Evolutionary conservation across 2,888 invertebrate species (phyloP).

Genomic region (Brachyptera putata): DNA sequence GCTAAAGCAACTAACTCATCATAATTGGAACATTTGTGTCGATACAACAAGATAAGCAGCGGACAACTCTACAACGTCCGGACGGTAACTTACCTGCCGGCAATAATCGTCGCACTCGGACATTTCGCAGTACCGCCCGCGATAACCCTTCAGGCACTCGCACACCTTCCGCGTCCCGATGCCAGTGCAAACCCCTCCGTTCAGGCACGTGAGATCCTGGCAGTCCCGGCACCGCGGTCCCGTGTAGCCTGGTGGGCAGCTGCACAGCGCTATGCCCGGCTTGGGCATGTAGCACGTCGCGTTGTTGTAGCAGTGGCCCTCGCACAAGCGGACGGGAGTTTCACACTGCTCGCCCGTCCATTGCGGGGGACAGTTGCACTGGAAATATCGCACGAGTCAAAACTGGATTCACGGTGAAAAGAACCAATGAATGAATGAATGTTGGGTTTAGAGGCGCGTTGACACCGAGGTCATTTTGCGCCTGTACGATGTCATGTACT

Average conservation of each 20-base stretch:
- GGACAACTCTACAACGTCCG: no score
- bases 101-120: background rate
- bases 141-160: background rate
- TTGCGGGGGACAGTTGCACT: constrained; percentile 58
- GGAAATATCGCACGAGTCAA: constrained; percentile 36
- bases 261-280: constrained; percentile 45
- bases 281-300: constrained; percentile 52
- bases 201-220: constrained; percentile 53
- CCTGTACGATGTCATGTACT: no score
- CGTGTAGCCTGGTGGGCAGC: constrained; percentile 51
- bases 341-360: constrained; percentile 65
- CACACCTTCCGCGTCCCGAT: background rate
- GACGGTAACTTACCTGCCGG: background rate
- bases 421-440: no score
- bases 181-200: constrained; percentile 56
- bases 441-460: no score
- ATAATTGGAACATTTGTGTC: no score
- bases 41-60: no score
- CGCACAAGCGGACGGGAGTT: constrained; percentile 53
- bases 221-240: constrained; percentile 57
- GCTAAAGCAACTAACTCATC: no score
- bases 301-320: constrained; percentile 55
- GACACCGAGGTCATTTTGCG: no score
- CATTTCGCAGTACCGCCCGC: background rate
- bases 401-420: background rate